Evolutionary conservation across 2,797 vertebrate species (phyloP), one percentile per base, ranked within the genome.

Genomic region (Anguilla marmorata): DNA sequence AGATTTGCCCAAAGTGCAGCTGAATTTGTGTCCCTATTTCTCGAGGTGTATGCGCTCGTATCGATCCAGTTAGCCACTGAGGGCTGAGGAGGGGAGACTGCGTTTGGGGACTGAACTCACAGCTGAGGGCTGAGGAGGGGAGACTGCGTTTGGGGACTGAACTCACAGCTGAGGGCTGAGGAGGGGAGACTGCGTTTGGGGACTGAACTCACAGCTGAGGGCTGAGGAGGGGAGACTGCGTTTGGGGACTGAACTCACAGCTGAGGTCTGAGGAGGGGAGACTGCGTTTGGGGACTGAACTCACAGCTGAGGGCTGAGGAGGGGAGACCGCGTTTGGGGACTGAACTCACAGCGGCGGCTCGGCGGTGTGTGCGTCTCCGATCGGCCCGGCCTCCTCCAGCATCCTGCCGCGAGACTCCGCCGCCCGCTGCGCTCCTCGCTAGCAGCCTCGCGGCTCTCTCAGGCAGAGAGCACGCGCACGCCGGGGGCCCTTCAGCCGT

Each of bases 391-490:
- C 14, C 30, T 37, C 6, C 41, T 2, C 19, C 76, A 48, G 69
- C 19, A 27, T 54, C 85, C 85, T 21, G 85, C 85, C 21, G 85
- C 27, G 85, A 50, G 66, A 50, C 30, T 58, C 27, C 24, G 58
- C 27, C 21, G 3, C 9, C 56, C 6, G 56, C 84, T 30, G 60
- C 30, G 9, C 33, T 45, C 33, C 56, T 85, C 84, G 45, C 45
- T 85, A 85, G 30, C 8, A 16, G 24, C 2, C 84, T 11, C 24
- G n/a, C n/a, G 60, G 60, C 24, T 9, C 60, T 66, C 8, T 66
- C 60, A 66, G 16, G 16, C 60, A 24, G 4, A 66, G 21, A 66
- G 24, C 60, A 66, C 60, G 11, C 60, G 0, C 60, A n/a, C 60
- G 24, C 60, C 21, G 21, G 21, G 5, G 21, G 14, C 58, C 21